A percentile compares a stretch with the other conserved stretches of the same genome.
Conservation (phyloP, 1,140 invertebrate genomes). For the Drosophila cardini region DNA sequence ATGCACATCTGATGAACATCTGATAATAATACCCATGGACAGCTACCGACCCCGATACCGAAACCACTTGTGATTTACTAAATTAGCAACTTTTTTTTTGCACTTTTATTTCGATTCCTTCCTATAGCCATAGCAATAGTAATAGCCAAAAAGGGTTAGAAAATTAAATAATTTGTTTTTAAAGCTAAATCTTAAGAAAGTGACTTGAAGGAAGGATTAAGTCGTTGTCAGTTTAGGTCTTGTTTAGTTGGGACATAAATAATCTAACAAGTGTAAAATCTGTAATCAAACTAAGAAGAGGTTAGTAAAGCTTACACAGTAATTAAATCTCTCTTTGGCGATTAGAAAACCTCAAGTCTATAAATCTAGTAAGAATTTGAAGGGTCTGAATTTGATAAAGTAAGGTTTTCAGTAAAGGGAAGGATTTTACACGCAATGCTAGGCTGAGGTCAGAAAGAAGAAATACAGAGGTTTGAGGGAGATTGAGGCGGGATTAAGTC, state of each 20-base stretch:
- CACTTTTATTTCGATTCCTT: too few relatives aligned
- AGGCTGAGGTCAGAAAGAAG: not conserved
- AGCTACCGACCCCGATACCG: slow-evolving; percentile 36
- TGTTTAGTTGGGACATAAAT: slow-evolving; percentile 7
- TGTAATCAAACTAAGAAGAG: not conserved
- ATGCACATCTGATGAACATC: slow-evolving; percentile 76
- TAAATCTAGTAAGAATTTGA: slow-evolving; percentile 30
- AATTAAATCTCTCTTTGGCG: slow-evolving; percentile 39
- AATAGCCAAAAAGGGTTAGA: too few relatives aligned
- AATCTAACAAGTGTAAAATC: not conserved
- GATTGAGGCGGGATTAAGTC: not conserved
- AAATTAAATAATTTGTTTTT: not conserved
- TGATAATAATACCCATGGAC: slow-evolving; percentile 64
- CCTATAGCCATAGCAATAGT: too few relatives aligned
- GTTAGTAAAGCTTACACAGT: slow-evolving; percentile 11
- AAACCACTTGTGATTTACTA: slow-evolving; percentile 54
- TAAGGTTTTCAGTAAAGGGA: slow-evolving; percentile 16
- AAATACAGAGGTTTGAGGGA: too few relatives aligned
- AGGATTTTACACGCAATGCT: slow-evolving; percentile 10
- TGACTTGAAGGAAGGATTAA: not conserved
- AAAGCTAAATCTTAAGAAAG: not conserved
- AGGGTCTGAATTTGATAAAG: slow-evolving; percentile 26
- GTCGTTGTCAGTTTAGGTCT: not conserved
- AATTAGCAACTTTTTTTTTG: slow-evolving; percentile 44
- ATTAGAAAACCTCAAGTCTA: slow-evolving; percentile 26